Percentiles rank a stretch among this genome's conserved stretches.
phyloP scores from a whole-genome alignment of 2,888 invertebrate genomes.

The Herminia tarsipennalis region DNA sequence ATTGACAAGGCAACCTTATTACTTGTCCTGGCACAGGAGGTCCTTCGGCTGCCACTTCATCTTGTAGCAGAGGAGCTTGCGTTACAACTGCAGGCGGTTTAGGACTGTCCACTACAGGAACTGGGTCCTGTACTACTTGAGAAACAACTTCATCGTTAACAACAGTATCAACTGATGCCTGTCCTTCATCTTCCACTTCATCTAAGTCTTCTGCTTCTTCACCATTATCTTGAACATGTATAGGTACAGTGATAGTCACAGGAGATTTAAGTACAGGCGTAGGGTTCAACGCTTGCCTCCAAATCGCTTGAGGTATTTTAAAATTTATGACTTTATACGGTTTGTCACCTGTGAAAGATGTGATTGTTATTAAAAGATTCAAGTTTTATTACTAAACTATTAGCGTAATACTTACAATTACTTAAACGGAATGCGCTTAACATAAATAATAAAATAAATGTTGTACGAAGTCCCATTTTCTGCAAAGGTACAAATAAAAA shows the following conservation, averaged over 20 bases:
- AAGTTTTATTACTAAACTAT: neutral
- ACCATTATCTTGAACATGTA: conserved; percentile 67
- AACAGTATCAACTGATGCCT: conserved; percentile 45
- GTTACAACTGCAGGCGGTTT: conserved; percentile 41
- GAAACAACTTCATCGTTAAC: conserved; percentile 27
- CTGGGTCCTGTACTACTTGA: conserved; percentile 1
- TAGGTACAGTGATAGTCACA: conserved; percentile 71
- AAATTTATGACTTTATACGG: conserved; percentile 68
- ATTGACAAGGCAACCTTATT: conserved; percentile 87
- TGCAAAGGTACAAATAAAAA: conserved; percentile 23
- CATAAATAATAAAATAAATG: conserved; percentile 43
- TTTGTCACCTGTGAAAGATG: conserved; percentile 47
- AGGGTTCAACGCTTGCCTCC: conserved; percentile 69
- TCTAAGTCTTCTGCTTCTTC: conserved; percentile 35
- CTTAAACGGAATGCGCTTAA: conserved; percentile 38
- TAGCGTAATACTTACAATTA: conserved; percentile 48
- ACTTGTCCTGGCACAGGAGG: conserved; percentile 72
- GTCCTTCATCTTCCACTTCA: conserved; percentile 42
- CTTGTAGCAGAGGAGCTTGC: conserved; percentile 53
- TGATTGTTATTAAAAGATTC: neutral
- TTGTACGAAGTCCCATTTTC: conserved; percentile 43
- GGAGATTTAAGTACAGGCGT: conserved; percentile 74
- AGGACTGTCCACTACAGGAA: neutral
- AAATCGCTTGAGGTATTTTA: conserved; percentile 64
- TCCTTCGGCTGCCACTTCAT: conserved; percentile 40